Base-by-base conservation (phyloP, 2,113 vertebrate genomes). In the Myotis brandtii region DNA sequence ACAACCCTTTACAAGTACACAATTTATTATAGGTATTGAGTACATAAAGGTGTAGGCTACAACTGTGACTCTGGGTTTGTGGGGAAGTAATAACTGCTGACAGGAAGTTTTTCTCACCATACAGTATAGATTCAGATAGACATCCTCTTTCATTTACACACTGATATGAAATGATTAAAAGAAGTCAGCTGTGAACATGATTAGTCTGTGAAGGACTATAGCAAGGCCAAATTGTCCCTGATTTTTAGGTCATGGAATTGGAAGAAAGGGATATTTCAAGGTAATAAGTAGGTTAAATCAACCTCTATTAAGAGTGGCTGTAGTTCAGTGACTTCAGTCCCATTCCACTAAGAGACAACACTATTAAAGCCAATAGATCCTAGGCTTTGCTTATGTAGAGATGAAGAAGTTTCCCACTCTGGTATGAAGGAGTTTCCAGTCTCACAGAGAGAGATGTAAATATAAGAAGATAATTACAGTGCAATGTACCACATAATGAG, bases 151-250 rank as follows among this genome's bases (percentile, higher is more conserved):
- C 34, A 88, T 50, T 94, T 96, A 85, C 2, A 87, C 30, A 64
- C 3, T 95, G 27, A 52, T 89, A 2, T 69, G 21, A 90, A 95
- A 88, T 89, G 72, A 95, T 85, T 59, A 67, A 89, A 93, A 50
- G 10, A 85, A 88, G 14, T 34, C 80, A 69, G 0, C 25, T 79
- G 23, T 30, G 76, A 34, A 91, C 85, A 64, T 67, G 46, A 2
- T 75, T 73, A 83, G 3, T 40, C 73, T 90, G 12, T n/a, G 27
- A 77, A 87, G 18, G 18, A 90, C 6, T 73, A 37, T 77, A 69
- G 6, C 5, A 95, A 95, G 73, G n/a, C 9, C 48, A 83, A 90
- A 37, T 91, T 86, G 4, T 52, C 17, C 52, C 8, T 75, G 30
- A 17, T 16, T 91, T 95, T 46, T 83, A 80, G 52, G 46, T 37